phyloP scores from a whole-genome alignment of 2,797 vertebrate species.

The Rhinichthys osculus region DNA sequence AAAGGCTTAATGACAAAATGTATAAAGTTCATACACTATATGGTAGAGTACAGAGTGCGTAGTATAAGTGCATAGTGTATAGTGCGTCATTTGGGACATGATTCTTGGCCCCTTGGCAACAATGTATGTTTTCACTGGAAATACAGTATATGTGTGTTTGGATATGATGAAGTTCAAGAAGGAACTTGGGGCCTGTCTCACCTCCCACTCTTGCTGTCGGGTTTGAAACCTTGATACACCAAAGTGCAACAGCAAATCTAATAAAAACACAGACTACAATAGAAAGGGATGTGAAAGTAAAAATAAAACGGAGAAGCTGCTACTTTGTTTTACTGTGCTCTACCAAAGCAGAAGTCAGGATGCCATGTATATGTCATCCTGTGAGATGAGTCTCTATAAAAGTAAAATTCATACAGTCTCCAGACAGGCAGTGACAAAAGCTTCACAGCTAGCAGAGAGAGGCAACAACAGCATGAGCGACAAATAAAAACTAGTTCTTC shows the following conservation, averaged over 20 bases:
- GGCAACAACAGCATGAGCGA: slow-evolving; percentile 27
- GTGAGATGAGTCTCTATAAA: slow-evolving; percentile 37
- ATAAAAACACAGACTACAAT: slow-evolving; percentile 44
- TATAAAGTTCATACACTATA: not conserved
- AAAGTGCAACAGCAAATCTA: slow-evolving; percentile 42
- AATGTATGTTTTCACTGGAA: not conserved
- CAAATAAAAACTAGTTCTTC: slow-evolving; percentile 18
- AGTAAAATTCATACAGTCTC: slow-evolving; percentile 29
- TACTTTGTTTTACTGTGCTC: slow-evolving; percentile 52
- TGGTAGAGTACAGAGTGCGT: not conserved
- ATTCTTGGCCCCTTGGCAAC: not conserved
- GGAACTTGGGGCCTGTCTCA: slow-evolving; percentile 3
- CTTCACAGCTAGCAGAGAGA: slow-evolving; percentile 22
- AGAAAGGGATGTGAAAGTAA: slow-evolving; percentile 54
- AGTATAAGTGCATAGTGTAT: not conserved
- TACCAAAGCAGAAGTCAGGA: slow-evolving; percentile 32
- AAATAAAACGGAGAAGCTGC: slow-evolving; percentile 34
- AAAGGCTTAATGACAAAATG: not conserved
- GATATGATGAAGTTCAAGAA: slow-evolving; percentile 4
- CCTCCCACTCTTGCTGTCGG: not conserved
- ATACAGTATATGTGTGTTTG: slow-evolving; percentile 7
- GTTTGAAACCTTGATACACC: slow-evolving; percentile 18
- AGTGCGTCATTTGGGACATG: not conserved
- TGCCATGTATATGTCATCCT: slow-evolving; percentile 32
- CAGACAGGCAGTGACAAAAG: slow-evolving; percentile 25